Conservation (phyloP, 2,113 vertebrate genomes). For the Fregata magnificens region DNA sequence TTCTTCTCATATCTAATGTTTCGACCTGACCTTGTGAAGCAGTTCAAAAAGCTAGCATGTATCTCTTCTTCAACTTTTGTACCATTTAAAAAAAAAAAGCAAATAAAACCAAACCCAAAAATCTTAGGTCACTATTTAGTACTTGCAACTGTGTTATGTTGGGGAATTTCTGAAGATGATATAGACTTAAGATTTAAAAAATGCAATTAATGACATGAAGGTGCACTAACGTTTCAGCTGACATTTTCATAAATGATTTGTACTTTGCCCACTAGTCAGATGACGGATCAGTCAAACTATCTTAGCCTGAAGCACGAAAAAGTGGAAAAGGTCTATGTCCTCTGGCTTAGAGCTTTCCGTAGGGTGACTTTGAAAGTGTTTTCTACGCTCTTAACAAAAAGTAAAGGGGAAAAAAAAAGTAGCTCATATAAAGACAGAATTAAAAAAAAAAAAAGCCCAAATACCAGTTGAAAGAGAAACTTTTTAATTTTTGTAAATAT, state of each 20-base stretch:
- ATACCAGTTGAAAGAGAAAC: background rate
- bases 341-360: slow-evolving; percentile 8
- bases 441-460: background rate
- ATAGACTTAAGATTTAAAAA: background rate
- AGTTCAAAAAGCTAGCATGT: background rate
- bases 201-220: slow-evolving; percentile 37
- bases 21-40: background rate
- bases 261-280: slow-evolving; percentile 28
- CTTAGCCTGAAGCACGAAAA: slow-evolving; percentile 41
- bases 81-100: background rate
- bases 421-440: background rate
- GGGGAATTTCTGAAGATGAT: background rate
- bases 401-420: background rate
- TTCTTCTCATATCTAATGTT: background rate
- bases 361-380: slow-evolving; percentile 14
- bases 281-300: slow-evolving; percentile 49
- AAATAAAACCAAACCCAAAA: background rate
- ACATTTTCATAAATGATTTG: slow-evolving; percentile 61
- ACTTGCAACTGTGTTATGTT: background rate
- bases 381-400: background rate
- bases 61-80: background rate
- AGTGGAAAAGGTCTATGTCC: slow-evolving; percentile 39
- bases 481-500: background rate
- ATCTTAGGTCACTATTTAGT: background rate
- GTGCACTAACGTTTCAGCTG: slow-evolving; percentile 57